These are phyloP conservation scores for Phaenicophaeus curvirostris DNA, from an alignment of 2,797 vertebrate species.

Conservation along the genomic window DNA sequence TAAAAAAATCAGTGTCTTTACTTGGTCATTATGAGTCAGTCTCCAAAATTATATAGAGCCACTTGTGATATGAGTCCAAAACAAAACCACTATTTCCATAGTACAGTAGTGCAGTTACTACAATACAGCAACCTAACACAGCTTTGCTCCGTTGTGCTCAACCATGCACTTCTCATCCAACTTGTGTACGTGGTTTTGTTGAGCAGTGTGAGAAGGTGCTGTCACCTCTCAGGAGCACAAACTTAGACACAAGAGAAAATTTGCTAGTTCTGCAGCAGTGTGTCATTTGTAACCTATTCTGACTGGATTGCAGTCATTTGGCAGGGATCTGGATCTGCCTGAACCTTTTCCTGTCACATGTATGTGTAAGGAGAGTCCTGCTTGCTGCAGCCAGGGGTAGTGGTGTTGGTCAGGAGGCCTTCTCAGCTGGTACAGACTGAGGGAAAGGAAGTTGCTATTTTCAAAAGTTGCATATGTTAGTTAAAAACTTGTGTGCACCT, in stretches of 20 bases:
- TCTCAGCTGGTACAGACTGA: not conserved
- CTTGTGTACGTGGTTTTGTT: not conserved
- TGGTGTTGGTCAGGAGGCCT: not conserved
- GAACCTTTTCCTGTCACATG: not conserved
- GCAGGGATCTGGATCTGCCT: not conserved
- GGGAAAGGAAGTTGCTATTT: not conserved
- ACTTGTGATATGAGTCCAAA: not conserved
- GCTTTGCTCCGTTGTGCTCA: not conserved
- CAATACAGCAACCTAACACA: not conserved
- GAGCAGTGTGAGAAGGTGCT: accelerated
- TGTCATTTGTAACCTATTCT: not conserved
- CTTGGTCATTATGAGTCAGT: not conserved
- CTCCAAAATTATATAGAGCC: not conserved
- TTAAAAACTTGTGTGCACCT: not conserved
- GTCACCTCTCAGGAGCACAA: not conserved
- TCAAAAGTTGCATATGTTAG: not conserved
- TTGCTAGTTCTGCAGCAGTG: not conserved
- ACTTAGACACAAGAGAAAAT: not conserved
- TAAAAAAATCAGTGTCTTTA: not conserved
- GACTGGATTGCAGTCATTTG: not conserved
- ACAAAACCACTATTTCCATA: not conserved
- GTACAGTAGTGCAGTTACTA: not conserved
- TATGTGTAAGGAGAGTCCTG: not conserved
- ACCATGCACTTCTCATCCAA: not conserved
- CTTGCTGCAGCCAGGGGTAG: not conserved